A percentile compares a stretch with the other conserved stretches of the same genome.
Evolutionary conservation across 2,888 invertebrate species (phyloP).

Genomic region (Metellina segmentata): DNA sequence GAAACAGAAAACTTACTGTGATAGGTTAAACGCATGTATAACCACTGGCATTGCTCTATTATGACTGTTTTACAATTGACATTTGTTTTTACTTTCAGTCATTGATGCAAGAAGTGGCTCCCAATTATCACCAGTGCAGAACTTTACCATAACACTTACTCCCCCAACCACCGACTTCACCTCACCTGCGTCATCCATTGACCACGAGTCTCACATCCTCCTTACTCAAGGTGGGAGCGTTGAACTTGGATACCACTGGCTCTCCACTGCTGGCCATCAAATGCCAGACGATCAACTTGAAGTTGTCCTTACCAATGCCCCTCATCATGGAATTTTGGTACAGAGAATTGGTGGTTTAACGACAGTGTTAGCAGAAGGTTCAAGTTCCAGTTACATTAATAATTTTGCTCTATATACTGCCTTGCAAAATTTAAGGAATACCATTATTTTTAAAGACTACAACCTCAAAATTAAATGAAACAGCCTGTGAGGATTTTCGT

Average conservation of each 20-base stretch:
- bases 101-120: conserved; percentile 55
- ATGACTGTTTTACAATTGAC: too few relatives aligned
- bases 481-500: too few relatives aligned
- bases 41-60: too few relatives aligned
- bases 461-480: too few relatives aligned
- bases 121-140: conserved; percentile 58
- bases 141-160: conserved; percentile 64
- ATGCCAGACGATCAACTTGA: conserved; percentile 69
- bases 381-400: neutral
- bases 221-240: conserved; percentile 53
- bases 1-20: too few relatives aligned
- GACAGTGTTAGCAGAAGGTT: conserved; percentile 49
- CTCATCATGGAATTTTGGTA: conserved; percentile 55
- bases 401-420: neutral
- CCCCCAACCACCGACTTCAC: conserved; percentile 49
- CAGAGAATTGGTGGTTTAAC: conserved; percentile 7
- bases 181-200: conserved; percentile 67
- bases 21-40: too few relatives aligned
- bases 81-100: conserved; percentile 17
- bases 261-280: conserved; percentile 59
- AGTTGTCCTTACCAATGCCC: conserved; percentile 62
- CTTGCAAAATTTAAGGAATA: neutral
- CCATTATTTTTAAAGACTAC: too few relatives aligned
- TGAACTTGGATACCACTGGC: conserved; percentile 47
- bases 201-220: conserved; percentile 35